Conservation (phyloP, 2,888 invertebrate genomes). For the Drosophila paucipuncta region DNA sequence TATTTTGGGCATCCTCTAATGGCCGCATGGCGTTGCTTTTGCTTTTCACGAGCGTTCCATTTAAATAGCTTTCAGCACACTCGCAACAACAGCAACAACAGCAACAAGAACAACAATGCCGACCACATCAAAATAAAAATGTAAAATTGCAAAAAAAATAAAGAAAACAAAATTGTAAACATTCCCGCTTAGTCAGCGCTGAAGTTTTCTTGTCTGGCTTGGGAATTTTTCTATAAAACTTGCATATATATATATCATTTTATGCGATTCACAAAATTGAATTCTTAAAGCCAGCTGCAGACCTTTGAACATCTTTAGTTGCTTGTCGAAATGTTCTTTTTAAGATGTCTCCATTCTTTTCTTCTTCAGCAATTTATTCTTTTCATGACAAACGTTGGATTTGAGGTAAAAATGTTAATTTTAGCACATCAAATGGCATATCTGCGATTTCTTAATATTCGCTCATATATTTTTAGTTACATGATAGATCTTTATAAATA, state of each 20-base stretch:
- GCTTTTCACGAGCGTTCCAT: constrained; percentile 65
- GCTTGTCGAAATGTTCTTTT: neutral
- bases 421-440: neutral
- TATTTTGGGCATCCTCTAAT: constrained; percentile 70
- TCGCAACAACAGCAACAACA: constrained; percentile 34
- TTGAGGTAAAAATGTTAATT: neutral
- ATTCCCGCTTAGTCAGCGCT: constrained; percentile 44
- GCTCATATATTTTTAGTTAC: too few species aligned
- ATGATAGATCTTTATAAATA: too few species aligned
- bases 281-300: constrained; percentile 20
- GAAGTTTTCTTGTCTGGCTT: constrained; percentile 32
- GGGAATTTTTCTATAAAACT: constrained; percentile 14
- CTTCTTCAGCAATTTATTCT: neutral
- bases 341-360: neutral
- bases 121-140: constrained; percentile 72
- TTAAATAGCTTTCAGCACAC: constrained; percentile 70
- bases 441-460: too few species aligned
- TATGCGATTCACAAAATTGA: constrained; percentile 14
- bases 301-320: neutral
- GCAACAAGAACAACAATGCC: constrained; percentile 37
- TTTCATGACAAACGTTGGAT: neutral
- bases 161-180: constrained; percentile 57
- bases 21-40: constrained; percentile 57
- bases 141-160: constrained; percentile 36
- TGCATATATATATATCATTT: constrained; percentile 18